These are phyloP conservation scores for Isoperla grammatica DNA, from an alignment of 2,888 invertebrate species.

Conservation along the genomic window DNA sequence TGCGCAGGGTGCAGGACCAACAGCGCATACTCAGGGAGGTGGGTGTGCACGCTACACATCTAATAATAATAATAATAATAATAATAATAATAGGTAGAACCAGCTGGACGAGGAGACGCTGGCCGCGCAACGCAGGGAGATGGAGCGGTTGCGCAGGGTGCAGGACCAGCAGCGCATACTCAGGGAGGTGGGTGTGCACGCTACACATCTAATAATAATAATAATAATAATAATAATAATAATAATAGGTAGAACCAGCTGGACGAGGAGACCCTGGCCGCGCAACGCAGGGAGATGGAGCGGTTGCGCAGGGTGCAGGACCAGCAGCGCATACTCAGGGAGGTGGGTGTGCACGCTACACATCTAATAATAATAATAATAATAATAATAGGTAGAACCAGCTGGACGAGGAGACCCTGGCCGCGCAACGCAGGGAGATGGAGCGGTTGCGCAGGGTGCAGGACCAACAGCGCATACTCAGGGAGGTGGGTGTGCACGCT, in stretches of 20 bases:
- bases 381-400: constrained; percentile 91
- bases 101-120: constrained; percentile 89
- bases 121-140: constrained; percentile 88
- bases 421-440: constrained; percentile 89
- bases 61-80: too few relatives aligned
- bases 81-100: too few relatives aligned
- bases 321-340: constrained; percentile 74
- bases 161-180: constrained; percentile 81
- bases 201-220: too few relatives aligned
- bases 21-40: constrained; percentile 72
- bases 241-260: constrained; percentile 87
- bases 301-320: constrained; percentile 77
- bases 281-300: constrained; percentile 90
- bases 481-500: constrained; percentile 58
- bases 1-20: constrained; percentile 78
- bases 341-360: too few relatives aligned
- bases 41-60: constrained; percentile 7
- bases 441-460: constrained; percentile 80
- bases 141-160: constrained; percentile 76
- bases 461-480: constrained; percentile 75
- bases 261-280: constrained; percentile 85
- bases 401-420: constrained; percentile 84
- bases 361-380: too few relatives aligned
- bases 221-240: too few relatives aligned
- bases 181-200: constrained; percentile 49